Conservation (phyloP, 2,113 vertebrate species). For the Cryptomyrus ogoouensis region DNA sequence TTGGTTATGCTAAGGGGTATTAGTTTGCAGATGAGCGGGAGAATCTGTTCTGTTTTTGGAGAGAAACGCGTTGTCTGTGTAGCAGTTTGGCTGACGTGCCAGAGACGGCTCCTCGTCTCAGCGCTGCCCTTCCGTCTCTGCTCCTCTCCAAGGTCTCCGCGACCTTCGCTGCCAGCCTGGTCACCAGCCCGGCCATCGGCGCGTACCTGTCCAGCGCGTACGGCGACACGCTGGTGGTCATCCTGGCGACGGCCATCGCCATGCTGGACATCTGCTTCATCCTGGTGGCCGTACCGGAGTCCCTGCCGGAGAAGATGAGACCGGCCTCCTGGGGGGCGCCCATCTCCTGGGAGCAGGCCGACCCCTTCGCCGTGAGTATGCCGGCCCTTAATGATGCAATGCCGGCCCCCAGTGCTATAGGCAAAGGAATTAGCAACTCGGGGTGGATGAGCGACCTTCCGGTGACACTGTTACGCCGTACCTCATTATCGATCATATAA, state of each 20-base stretch:
- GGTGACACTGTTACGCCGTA: neutral
- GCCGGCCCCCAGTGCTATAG: neutral
- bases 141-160: conserved; percentile 71
- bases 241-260: conserved; percentile 79
- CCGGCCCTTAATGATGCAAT: neutral
- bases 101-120: neutral
- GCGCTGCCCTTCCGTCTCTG: neutral
- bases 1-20: too few relatives aligned
- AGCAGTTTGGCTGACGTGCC: neutral
- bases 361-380: conserved; percentile 75
- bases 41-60: neutral
- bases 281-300: conserved; percentile 81
- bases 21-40: neutral
- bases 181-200: conserved; percentile 84
- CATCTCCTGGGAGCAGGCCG: conserved; percentile 86
- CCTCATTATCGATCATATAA: neutral
- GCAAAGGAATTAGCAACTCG: neutral
- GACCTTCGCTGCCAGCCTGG: conserved; percentile 84
- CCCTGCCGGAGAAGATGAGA: conserved; percentile 84
- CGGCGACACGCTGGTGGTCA: conserved; percentile 78
- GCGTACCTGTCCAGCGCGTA: conserved; percentile 79
- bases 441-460: neutral
- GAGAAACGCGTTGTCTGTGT: too few relatives aligned
- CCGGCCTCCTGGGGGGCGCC: conserved; percentile 84
- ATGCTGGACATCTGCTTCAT: conserved; percentile 87